Percentiles rank a stretch among this genome's conserved stretches.
phyloP scores from a whole-genome alignment of 2,113 vertebrate genomes.

The Urocitellus parryii region DNA sequence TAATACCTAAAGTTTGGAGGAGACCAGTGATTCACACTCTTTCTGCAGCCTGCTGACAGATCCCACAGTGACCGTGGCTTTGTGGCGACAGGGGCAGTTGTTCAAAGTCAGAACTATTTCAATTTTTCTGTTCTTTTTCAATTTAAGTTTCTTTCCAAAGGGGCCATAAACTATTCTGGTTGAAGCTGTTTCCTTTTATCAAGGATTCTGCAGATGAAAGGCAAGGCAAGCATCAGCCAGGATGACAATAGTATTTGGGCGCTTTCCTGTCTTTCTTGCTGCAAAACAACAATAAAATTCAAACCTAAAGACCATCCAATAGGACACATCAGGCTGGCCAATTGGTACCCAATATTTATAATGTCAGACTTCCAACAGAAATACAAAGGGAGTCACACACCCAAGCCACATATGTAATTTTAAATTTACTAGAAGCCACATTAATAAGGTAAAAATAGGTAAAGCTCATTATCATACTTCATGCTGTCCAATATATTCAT shows the following conservation, averaged over 20 bases:
- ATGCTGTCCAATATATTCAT: not conserved
- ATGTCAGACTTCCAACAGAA: not conserved
- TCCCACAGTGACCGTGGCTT: not conserved
- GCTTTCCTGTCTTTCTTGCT: not conserved
- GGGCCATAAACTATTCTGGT: conserved; percentile 38
- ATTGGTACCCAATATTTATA: not conserved
- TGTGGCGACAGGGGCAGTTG: not conserved
- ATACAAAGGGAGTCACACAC: not conserved
- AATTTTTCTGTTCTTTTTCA: conserved; percentile 48
- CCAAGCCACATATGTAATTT: not conserved
- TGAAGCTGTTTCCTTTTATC: conserved; percentile 58
- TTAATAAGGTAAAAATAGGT: not conserved
- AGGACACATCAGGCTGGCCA: not conserved
- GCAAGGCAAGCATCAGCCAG: not conserved
- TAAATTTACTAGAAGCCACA: not conserved
- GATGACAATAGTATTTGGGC: not conserved
- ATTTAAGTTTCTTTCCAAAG: conserved; percentile 56
- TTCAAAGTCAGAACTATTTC: conserved; percentile 69
- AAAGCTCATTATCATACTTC: not conserved
- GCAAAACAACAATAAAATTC: conserved; percentile 1
- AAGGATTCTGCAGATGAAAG: not conserved
- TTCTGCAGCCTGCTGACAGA: conserved; percentile 18
- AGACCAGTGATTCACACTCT: conserved; percentile 1
- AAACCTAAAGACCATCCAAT: not conserved
- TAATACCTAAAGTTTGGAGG: not conserved